phyloP scores from a whole-genome alignment of 2,888 invertebrate genomes.

The Aphelenchoides bicaudatus region DNA sequence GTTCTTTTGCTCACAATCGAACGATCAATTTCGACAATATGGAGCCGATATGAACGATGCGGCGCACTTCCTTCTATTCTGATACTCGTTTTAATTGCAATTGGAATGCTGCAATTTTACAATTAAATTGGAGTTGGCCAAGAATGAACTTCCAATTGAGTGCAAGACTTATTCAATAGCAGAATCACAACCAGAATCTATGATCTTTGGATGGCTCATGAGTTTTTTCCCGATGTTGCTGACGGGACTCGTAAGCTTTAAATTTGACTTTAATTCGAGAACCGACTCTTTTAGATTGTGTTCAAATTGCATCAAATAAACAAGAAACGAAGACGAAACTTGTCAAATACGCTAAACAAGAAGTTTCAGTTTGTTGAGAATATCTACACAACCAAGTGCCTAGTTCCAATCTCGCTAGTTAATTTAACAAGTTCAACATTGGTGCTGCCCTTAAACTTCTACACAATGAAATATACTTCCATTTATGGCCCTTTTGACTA shows the following conservation, averaged over 20 bases:
- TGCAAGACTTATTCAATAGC: neutral
- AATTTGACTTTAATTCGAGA: neutral
- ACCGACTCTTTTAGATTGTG: neutral
- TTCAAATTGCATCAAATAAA: neutral
- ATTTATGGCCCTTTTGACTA: neutral
- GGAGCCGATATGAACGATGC: neutral
- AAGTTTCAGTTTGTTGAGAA: constrained; percentile 7
- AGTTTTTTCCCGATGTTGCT: neutral
- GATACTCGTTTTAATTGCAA: no score
- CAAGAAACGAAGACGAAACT: neutral
- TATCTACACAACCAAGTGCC: constrained; percentile 6
- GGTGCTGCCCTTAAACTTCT: neutral
- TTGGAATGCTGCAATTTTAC: no score
- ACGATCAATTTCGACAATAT: constrained; percentile 1
- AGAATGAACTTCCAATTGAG: neutral
- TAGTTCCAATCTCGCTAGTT: neutral
- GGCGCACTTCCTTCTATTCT: neutral
- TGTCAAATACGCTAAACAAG: neutral
- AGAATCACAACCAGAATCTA: neutral
- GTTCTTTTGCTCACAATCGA: constrained; percentile 5
- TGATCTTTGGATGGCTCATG: constrained; percentile 12
- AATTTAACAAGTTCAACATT: neutral
- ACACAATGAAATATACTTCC: neutral
- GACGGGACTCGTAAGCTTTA: neutral
- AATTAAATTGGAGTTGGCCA: neutral